Evolutionary conservation across 2,888 invertebrate genomes (phyloP).

Genomic region (Agrochola lota): DNA sequence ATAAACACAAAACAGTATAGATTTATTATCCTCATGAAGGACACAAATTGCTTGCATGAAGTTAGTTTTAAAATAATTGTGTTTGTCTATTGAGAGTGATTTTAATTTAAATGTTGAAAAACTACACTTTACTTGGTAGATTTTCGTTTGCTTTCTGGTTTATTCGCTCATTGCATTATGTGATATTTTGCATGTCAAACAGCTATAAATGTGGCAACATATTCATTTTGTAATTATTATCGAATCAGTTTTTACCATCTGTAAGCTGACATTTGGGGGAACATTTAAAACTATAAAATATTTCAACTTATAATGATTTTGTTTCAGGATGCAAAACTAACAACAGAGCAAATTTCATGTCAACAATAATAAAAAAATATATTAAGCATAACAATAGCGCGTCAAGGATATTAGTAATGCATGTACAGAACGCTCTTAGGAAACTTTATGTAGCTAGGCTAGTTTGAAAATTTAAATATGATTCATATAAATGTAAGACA

Average conservation of each 20-base stretch:
- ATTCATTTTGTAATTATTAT: slow-evolving; percentile 5
- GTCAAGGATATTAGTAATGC: slow-evolving; percentile 71
- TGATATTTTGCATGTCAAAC: slow-evolving; percentile 48
- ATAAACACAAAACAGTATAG: neutral
- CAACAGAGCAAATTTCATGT: slow-evolving; percentile 86
- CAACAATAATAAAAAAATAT: slow-evolving; percentile 62
- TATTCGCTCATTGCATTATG: slow-evolving; percentile 12
- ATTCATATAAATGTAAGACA: slow-evolving; percentile 73
- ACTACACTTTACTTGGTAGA: neutral
- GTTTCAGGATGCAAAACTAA: slow-evolving; percentile 80
- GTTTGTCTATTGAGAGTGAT: slow-evolving; percentile 19
- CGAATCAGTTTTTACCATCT: slow-evolving; percentile 15
- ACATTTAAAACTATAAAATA: slow-evolving; percentile 32
- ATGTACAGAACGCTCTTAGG: slow-evolving; percentile 68
- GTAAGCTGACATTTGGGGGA: slow-evolving; percentile 15
- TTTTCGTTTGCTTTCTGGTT: slow-evolving; percentile 10
- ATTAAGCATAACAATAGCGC: slow-evolving; percentile 58
- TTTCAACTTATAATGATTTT: slow-evolving; percentile 68
- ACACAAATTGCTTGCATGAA: slow-evolving; percentile 15
- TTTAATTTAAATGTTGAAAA: neutral
- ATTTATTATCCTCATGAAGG: neutral
- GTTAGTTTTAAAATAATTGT: slow-evolving; percentile 7
- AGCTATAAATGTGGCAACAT: slow-evolving; percentile 28
- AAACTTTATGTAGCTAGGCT: slow-evolving; percentile 68
- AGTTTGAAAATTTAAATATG: slow-evolving; percentile 72